A percentile compares a stretch with the other conserved stretches of the same genome.
Evolutionary conservation across 2,888 invertebrate genomes (phyloP).

Genomic region (Polymixis flavicincta): DNA sequence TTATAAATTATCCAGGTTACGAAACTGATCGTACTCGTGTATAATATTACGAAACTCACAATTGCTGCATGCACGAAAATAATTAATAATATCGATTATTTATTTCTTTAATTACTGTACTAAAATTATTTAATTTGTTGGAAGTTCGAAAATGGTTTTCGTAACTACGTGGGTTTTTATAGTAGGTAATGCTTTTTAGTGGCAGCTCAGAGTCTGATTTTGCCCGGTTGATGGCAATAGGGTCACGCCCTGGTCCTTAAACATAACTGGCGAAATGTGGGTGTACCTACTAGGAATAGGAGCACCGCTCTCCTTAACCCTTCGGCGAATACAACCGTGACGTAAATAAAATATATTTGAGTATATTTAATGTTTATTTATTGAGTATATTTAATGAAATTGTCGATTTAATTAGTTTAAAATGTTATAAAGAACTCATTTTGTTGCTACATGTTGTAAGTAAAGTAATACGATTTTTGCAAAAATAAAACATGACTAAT

Average conservation of each 20-base stretch:
- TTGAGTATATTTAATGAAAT: too few relatives aligned
- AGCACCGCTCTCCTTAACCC: too few relatives aligned
- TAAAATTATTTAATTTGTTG: background rate
- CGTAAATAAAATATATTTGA: too few relatives aligned
- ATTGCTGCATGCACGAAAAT: constrained; percentile 31
- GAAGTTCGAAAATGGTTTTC: background rate
- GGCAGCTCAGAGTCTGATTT: too few relatives aligned
- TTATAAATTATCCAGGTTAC: constrained; percentile 33
- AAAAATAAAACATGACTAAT: background rate
- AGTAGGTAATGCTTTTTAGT: background rate
- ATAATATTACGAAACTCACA: constrained; percentile 31
- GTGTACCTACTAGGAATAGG: too few relatives aligned
- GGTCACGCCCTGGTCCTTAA: too few relatives aligned
- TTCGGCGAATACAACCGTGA: too few relatives aligned
- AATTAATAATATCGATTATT: constrained; percentile 36
- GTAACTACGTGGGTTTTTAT: background rate
- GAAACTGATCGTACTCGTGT: constrained; percentile 28
- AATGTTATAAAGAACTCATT: background rate
- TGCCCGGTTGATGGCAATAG: too few relatives aligned
- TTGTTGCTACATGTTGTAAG: background rate
- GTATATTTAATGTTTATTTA: too few relatives aligned
- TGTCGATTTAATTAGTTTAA: background rate
- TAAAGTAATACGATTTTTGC: background rate
- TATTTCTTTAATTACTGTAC: constrained; percentile 10
- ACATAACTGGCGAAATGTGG: too few relatives aligned